Conservation (phyloP, 2,797 vertebrate genomes). For the Notolepis coatsorum region DNA sequence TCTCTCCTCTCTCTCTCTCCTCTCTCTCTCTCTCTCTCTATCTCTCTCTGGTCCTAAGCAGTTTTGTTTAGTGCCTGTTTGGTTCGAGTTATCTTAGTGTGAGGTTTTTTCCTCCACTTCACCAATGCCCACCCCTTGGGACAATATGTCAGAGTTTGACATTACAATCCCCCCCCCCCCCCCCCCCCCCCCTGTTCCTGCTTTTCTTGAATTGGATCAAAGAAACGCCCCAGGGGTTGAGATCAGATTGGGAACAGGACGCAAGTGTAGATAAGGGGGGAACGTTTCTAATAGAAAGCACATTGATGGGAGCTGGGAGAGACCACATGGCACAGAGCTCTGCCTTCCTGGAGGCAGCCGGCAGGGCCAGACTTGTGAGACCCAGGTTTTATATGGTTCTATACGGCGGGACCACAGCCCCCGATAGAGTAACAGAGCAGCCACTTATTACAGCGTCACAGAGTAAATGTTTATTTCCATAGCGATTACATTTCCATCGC, state of each 20-base stretch:
- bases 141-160: constrained; percentile 33
- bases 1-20: not conserved
- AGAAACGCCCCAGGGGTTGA: not conserved
- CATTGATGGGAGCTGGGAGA: constrained; percentile 18
- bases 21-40: no score
- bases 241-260: constrained; percentile 21
- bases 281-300: constrained; percentile 47
- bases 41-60: not conserved
- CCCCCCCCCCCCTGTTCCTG: not conserved
- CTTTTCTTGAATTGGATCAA: constrained; percentile 21
- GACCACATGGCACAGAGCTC: constrained; percentile 6
- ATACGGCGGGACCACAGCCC: no score
- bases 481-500: constrained; percentile 49
- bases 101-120: constrained; percentile 6
- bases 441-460: constrained; percentile 7
- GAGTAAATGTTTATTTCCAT: constrained; percentile 61
- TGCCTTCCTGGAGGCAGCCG: not conserved
- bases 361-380: constrained; percentile 21
- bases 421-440: constrained; percentile 33
- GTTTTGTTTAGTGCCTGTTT: not conserved
- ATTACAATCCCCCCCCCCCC: constrained; percentile 16
- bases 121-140: not conserved
- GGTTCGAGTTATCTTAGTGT: constrained; percentile 5
- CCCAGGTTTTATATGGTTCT: no score
- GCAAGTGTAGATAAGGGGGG: constrained; percentile 25